Conservation (phyloP, 2,888 invertebrate species). For the Mythimna albipuncta region DNA sequence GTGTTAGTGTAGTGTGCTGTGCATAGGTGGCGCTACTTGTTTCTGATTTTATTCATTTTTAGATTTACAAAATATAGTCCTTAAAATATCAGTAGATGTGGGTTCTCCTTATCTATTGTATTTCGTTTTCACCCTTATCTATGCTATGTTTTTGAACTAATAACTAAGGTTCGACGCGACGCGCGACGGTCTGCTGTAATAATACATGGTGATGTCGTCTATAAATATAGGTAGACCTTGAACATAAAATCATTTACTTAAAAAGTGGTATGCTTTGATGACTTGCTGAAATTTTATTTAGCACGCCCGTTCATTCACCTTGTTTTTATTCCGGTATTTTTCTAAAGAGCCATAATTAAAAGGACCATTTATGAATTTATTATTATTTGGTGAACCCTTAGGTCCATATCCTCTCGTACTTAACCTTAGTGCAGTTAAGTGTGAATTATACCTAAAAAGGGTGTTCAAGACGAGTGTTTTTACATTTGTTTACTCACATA, state of each 20-base stretch:
- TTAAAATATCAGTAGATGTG: background rate
- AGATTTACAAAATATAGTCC: background rate
- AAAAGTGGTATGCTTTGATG: constrained; percentile 12
- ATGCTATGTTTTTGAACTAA: background rate
- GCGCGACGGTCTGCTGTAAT: background rate
- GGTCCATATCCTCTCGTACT: background rate
- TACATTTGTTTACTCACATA: background rate
- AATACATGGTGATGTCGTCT: constrained; percentile 11
- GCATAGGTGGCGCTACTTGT: constrained; percentile 15
- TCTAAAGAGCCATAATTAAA: background rate
- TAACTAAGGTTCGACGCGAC: too few species aligned
- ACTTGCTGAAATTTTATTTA: constrained; percentile 19
- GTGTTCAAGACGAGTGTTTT: constrained; percentile 1
- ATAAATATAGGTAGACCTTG: background rate
- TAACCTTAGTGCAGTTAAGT: background rate
- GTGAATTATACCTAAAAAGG: background rate
- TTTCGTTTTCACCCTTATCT: background rate
- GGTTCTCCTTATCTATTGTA: background rate
- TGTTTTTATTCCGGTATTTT: background rate
- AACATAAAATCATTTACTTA: background rate
- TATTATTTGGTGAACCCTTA: background rate
- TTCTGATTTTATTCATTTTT: background rate
- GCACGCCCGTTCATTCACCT: constrained; percentile 4
- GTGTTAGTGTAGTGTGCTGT: background rate
- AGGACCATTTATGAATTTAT: background rate